phyloP scores from a whole-genome alignment of 2,888 invertebrate genomes.

The Carcina quercana region DNA sequence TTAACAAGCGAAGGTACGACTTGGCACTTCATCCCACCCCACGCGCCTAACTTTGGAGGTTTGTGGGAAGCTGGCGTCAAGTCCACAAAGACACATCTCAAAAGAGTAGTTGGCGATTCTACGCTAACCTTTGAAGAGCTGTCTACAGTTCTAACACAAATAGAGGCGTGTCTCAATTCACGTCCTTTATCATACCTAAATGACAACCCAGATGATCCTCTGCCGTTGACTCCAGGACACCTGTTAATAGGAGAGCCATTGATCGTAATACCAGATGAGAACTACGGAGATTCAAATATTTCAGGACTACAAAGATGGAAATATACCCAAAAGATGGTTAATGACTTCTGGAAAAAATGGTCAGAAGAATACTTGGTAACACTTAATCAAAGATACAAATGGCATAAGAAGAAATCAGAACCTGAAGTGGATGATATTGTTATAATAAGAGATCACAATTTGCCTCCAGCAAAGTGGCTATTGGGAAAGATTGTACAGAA shows the following conservation, averaged over 20 bases:
- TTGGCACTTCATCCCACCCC: constrained; percentile 16
- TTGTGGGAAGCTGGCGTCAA: constrained; percentile 14
- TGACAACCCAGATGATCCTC: constrained; percentile 15
- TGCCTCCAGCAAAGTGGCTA: constrained; percentile 13
- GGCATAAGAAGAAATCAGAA: constrained; percentile 9
- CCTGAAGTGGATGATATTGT: constrained; percentile 8
- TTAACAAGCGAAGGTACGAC: constrained; percentile 1
- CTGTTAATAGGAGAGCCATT: constrained; percentile 20
- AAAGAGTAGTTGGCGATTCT: constrained; percentile 8
- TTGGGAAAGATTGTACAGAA: constrained; percentile 12
- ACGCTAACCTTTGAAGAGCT: constrained; percentile 16
- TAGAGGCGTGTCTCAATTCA: constrained; percentile 19
- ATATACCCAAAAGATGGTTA: constrained; percentile 17
- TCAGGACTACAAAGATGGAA: constrained; percentile 14
- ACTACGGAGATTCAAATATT: constrained; percentile 3
- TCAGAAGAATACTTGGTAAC: constrained; percentile 17
- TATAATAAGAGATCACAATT: constrained; percentile 11
- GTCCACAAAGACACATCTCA: constrained; percentile 6
- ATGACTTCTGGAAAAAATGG: constrained; percentile 20
- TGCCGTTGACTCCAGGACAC: constrained; percentile 17
- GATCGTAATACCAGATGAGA: constrained; percentile 11
- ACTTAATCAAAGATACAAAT: constrained; percentile 15
- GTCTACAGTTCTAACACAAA: constrained; percentile 14
- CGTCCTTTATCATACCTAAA: constrained; percentile 12
- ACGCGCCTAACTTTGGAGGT: constrained; percentile 15